These are phyloP conservation scores for Patella vulgata DNA, from an alignment of 1,140 invertebrate species.

Conservation along the genomic window DNA sequence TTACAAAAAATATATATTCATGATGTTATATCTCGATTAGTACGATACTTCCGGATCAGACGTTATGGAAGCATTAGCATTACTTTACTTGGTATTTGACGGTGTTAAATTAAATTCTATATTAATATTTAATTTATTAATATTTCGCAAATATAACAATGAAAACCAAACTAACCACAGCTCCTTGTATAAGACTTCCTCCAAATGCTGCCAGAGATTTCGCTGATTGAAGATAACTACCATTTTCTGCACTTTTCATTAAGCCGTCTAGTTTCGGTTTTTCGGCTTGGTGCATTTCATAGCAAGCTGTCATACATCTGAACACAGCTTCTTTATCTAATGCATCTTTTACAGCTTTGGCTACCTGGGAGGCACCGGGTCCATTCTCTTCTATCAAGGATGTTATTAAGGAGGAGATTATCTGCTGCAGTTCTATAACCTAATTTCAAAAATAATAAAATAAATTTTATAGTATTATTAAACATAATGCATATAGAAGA, in stretches of 20 bases:
- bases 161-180: conserved; percentile 45
- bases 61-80: too few species aligned
- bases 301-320: conserved; percentile 59
- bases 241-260: conserved; percentile 24
- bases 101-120: not conserved
- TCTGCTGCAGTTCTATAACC: conserved; percentile 61
- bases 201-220: conserved; percentile 59
- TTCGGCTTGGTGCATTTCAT: conserved; percentile 60
- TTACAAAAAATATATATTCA: too few species aligned
- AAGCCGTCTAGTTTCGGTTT: conserved; percentile 52
- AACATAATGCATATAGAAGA: not conserved
- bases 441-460: conserved; percentile 24
- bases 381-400: conserved; percentile 64
- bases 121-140: not conserved
- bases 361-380: conserved; percentile 60
- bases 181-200: conserved; percentile 54
- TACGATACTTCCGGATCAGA: too few species aligned
- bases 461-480: too few species aligned
- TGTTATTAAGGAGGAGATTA: conserved; percentile 56
- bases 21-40: too few species aligned
- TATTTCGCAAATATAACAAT: not conserved
- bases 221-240: conserved; percentile 56
- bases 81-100: not conserved
- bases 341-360: conserved; percentile 66
- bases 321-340: conserved; percentile 64